phyloP scores from a whole-genome alignment of 2,888 invertebrate species.

The Plebejus anna region DNA sequence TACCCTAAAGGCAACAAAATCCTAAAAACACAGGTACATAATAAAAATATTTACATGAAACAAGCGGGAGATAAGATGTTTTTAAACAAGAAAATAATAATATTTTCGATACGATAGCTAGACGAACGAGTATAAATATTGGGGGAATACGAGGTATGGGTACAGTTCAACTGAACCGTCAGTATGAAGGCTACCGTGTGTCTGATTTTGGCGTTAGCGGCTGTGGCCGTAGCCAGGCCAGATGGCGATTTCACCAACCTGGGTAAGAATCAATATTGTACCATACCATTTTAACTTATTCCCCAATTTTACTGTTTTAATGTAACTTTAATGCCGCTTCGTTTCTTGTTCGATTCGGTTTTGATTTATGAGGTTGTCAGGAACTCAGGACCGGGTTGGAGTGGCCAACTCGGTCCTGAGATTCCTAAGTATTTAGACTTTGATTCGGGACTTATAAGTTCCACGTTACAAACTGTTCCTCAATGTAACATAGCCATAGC shows the following conservation, averaged over 20 bases:
- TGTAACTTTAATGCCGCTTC: no score
- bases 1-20: neutral
- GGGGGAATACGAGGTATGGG: slow-evolving; percentile 14
- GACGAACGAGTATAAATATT: slow-evolving; percentile 10
- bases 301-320: no score
- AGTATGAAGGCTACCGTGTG: slow-evolving; percentile 60
- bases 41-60: neutral
- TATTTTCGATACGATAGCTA: neutral
- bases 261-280: slow-evolving; percentile 46
- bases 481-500: no score
- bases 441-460: no score
- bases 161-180: slow-evolving; percentile 56
- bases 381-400: no score
- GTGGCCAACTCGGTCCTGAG: no score
- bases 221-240: slow-evolving; percentile 57
- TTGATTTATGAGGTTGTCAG: no score
- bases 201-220: slow-evolving; percentile 59
- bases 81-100: slow-evolving; percentile 15
- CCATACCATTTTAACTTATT: no score
- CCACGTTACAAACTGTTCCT: no score
- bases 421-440: no score
- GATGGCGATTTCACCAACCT: slow-evolving; percentile 53
- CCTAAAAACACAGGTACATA: neutral
- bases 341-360: no score
- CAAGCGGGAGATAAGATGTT: neutral